A percentile compares a stretch with the other conserved stretches of the same genome.
These are phyloP conservation scores for Anhinga anhinga DNA, from an alignment of 2,113 vertebrate species.

Conservation along the genomic window DNA sequence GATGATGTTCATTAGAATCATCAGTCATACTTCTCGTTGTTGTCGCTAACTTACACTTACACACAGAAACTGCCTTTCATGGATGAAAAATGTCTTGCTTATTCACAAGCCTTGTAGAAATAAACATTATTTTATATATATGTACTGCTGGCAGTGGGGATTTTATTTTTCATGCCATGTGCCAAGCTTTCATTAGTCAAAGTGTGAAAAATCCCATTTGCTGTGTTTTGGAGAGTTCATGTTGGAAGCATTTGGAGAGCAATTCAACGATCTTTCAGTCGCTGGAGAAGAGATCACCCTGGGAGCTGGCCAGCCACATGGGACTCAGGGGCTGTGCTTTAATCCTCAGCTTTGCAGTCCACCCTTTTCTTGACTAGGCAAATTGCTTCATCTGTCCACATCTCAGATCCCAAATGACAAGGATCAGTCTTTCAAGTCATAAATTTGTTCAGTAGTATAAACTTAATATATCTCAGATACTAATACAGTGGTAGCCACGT, in stretches of 20 bases:
- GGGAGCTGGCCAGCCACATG: not conserved
- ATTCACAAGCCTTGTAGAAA: constrained; percentile 47
- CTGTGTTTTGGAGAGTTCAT: constrained; percentile 15
- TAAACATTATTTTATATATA: constrained; percentile 51
- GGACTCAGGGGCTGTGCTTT: not conserved
- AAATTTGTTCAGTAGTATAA: constrained; percentile 46
- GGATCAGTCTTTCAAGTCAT: constrained; percentile 45
- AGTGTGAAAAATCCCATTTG: constrained; percentile 63
- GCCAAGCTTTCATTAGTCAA: constrained; percentile 64
- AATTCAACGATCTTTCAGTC: not conserved
- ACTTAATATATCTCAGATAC: constrained; percentile 14
- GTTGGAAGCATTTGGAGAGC: constrained; percentile 9
- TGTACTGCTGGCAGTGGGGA: constrained; percentile 8
- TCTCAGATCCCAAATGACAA: constrained; percentile 9
- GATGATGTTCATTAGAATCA: not conserved
- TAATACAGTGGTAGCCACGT: constrained; percentile 3
- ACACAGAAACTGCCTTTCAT: constrained; percentile 50
- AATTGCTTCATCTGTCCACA: not conserved
- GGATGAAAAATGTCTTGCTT: constrained; percentile 61
- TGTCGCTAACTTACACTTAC: constrained; percentile 19
- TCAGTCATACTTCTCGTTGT: constrained; percentile 27
- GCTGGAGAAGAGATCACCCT: not conserved
- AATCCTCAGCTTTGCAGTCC: not conserved
- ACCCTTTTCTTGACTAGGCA: not conserved
- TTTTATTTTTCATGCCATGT: constrained; percentile 45